phyloP scores from a whole-genome alignment of 2,113 vertebrate genomes.

The Empidonax traillii region DNA sequence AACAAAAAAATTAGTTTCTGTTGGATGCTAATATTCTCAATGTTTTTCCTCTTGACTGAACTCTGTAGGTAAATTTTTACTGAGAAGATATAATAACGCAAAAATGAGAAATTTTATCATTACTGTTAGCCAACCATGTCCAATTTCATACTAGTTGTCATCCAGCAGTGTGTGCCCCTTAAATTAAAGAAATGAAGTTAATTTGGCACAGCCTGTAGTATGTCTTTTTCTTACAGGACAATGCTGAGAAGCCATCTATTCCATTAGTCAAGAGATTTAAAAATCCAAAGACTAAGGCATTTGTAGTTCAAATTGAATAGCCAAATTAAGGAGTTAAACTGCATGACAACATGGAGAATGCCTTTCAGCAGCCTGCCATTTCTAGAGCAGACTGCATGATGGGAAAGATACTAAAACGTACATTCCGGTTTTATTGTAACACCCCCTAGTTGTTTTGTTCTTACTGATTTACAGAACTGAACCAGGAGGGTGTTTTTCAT shows the following conservation, averaged over 20 bases:
- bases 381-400: background rate
- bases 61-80: constrained; percentile 15
- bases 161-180: background rate
- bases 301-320: background rate
- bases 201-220: background rate
- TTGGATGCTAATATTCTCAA: background rate
- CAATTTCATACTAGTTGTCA: background rate
- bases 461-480: background rate
- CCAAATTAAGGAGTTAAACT: constrained; percentile 43
- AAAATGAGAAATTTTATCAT: constrained; percentile 10
- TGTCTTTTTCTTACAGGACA: background rate
- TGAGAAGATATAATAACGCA: background rate
- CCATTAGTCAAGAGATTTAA: background rate
- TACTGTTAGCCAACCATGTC: background rate
- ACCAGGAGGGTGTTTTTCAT: background rate
- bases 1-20: background rate
- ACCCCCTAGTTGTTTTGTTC: background rate
- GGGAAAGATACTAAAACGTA: background rate
- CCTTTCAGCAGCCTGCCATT: background rate
- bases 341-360: background rate
- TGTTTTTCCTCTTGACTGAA: background rate
- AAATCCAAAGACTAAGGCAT: background rate
- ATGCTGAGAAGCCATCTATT: background rate
- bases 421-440: background rate
- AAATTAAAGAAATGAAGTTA: background rate